Evolutionary conservation across 2,888 invertebrate genomes (phyloP).

Genomic region (Drosophila borborema): DNA sequence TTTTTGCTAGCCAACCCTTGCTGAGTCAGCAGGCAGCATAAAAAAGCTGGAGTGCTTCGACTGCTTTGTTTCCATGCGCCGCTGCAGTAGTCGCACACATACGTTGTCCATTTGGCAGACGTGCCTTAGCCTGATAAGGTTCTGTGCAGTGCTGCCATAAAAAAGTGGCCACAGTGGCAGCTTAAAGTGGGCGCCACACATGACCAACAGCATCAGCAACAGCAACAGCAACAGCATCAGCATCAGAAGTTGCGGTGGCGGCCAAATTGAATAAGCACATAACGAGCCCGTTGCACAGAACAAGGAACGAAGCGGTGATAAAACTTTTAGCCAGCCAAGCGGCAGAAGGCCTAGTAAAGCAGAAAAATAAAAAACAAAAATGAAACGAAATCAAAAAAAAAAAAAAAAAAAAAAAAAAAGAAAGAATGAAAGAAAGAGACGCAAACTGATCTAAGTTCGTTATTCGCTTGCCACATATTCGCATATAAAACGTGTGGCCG

Average conservation of each 20-base stretch:
- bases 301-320: constrained; percentile 69
- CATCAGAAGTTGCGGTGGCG: constrained; percentile 32
- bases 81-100: constrained; percentile 35
- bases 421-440: constrained; percentile 15
- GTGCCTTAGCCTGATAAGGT: constrained; percentile 57
- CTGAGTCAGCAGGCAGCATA: constrained; percentile 44
- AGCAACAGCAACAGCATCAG: constrained; percentile 18
- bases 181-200: constrained; percentile 30
- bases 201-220: constrained; percentile 29
- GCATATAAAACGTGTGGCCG: constrained; percentile 27
- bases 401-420: constrained; percentile 23
- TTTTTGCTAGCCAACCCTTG: constrained; percentile 10
- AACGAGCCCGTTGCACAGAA: constrained; percentile 69
- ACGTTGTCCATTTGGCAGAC: constrained; percentile 55
- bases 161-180: constrained; percentile 31
- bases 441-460: constrained; percentile 72
- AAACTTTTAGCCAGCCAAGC: constrained; percentile 68
- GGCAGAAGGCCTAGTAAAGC: constrained; percentile 29
- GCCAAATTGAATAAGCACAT: constrained; percentile 77
- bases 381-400: neutral
- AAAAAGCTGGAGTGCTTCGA: neutral
- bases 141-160: constrained; percentile 56
- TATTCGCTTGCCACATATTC: constrained; percentile 45
- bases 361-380: constrained; percentile 15
- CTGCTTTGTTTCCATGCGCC: neutral